phyloP scores from a whole-genome alignment of 1,140 invertebrate genomes.

The Phymorhynchus buccinoides region DNA sequence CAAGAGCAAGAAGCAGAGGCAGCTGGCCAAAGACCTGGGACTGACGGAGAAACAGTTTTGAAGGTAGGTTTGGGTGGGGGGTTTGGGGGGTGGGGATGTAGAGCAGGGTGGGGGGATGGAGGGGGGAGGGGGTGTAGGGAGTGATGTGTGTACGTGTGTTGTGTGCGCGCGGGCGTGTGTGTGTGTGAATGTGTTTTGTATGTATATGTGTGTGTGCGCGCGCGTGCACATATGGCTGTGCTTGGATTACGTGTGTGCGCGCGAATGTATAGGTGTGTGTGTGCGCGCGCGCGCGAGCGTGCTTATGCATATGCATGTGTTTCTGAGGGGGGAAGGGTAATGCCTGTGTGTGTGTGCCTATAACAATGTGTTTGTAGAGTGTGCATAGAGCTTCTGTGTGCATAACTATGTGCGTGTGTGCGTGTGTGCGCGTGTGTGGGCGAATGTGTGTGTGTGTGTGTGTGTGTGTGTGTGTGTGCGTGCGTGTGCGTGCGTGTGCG shows the following conservation, averaged over 20 bases:
- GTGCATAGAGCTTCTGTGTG: too few species aligned
- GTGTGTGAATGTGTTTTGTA: not conserved
- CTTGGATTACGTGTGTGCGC: too few species aligned
- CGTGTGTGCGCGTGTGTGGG: too few species aligned
- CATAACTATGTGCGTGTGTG: too few species aligned
- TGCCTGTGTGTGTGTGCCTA: not conserved
- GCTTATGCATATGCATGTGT: not conserved
- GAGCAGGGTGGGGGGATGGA: not conserved
- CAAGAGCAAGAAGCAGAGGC: not conserved
- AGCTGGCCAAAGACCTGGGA: conserved; percentile 6
- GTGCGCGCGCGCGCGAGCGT: not conserved
- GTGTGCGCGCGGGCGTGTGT: not conserved
- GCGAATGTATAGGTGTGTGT: not conserved
- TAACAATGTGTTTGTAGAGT: not conserved
- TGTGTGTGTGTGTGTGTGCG: too few species aligned
- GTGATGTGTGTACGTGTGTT: not conserved
- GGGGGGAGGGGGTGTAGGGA: too few species aligned
- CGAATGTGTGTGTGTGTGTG: too few species aligned
- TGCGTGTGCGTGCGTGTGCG: too few species aligned
- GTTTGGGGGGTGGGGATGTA: not conserved
- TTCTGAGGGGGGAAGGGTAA: too few species aligned
- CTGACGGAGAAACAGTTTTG: conserved; percentile 15
- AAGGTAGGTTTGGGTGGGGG: not conserved
- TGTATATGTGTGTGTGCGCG: not conserved
- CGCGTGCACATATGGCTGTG: not conserved